Evolutionary conservation across 2,797 vertebrate genomes (phyloP).

Genomic region (Urophycis tenuis): DNA sequence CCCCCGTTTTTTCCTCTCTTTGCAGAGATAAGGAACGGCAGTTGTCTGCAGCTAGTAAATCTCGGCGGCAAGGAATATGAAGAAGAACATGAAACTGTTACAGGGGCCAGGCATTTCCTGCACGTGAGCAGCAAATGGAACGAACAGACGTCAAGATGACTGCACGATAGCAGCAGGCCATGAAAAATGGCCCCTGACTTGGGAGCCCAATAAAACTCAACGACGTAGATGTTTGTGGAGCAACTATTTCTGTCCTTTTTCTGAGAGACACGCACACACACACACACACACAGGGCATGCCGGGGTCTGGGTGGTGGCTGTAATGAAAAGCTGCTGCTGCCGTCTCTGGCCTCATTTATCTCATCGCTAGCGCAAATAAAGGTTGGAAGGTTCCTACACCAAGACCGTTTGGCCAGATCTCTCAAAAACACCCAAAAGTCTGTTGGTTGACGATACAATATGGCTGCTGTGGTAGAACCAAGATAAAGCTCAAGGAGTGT

Average conservation of each 20-base stretch:
- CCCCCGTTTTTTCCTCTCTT: background rate
- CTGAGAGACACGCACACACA: slow-evolving; percentile 13
- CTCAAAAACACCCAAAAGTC: background rate
- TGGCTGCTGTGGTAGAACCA: background rate
- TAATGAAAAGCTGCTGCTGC: slow-evolving; percentile 55
- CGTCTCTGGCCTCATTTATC: slow-evolving; percentile 49
- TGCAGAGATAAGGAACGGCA: slow-evolving; percentile 19
- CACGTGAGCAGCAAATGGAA: slow-evolving; percentile 35
- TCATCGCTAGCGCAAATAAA: slow-evolving; percentile 36
- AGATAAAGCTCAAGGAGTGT: background rate
- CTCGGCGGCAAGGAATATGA: slow-evolving; percentile 37
- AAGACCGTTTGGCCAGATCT: slow-evolving; percentile 5
- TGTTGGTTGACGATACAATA: background rate
- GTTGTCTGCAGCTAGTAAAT: slow-evolving; percentile 26
- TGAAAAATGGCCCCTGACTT: slow-evolving; percentile 41
- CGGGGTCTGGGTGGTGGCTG: slow-evolving; percentile 44
- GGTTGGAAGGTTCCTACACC: slow-evolving; percentile 46
- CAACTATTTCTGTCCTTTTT: slow-evolving; percentile 42
- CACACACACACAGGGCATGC: slow-evolving; percentile 19
- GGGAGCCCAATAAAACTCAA: slow-evolving; percentile 40
- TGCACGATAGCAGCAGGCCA: slow-evolving; percentile 45
- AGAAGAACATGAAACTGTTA: slow-evolving; percentile 55
- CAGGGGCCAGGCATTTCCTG: slow-evolving; percentile 49
- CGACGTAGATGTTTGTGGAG: slow-evolving; percentile 43
- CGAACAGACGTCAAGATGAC: slow-evolving; percentile 43